phyloP scores from a whole-genome alignment of 2,797 vertebrate species.

The Ciconia nigra region DNA sequence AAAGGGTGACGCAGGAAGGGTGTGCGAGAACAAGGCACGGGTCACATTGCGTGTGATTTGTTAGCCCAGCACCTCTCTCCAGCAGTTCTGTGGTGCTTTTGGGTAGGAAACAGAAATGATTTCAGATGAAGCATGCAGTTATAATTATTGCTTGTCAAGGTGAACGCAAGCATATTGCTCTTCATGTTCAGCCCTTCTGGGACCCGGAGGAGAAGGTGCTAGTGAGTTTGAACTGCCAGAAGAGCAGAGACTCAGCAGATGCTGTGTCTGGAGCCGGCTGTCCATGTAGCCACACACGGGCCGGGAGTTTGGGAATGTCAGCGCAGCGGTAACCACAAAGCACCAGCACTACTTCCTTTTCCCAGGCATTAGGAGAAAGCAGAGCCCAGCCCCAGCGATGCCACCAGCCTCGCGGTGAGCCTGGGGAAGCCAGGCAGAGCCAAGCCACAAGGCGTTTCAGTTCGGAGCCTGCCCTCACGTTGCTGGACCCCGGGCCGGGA shows the following conservation, averaged over 20 bases:
- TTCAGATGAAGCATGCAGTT: neutral
- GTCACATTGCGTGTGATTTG: neutral
- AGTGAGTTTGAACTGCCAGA: neutral
- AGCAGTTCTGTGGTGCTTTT: neutral
- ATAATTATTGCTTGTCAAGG: neutral
- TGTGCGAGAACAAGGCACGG: neutral
- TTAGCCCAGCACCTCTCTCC: neutral
- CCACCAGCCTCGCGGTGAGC: neutral
- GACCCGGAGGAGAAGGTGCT: neutral
- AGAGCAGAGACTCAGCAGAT: neutral
- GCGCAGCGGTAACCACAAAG: fast-evolving
- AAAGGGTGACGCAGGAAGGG: neutral
- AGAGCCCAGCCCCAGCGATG: neutral
- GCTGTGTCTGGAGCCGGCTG: neutral
- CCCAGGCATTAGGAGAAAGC: neutral
- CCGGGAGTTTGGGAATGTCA: neutral
- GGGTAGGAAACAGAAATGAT: neutral
- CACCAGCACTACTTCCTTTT: neutral
- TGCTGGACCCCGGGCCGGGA: neutral
- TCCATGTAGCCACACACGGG: fast-evolving
- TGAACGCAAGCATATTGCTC: neutral
- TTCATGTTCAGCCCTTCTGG: neutral
- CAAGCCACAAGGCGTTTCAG: neutral
- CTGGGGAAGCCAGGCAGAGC: neutral
- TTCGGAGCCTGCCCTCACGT: neutral